These are phyloP conservation scores for Phalacrocorax brasilianus DNA, from an alignment of 2,113 vertebrate genomes.

Conservation along the genomic window DNA sequence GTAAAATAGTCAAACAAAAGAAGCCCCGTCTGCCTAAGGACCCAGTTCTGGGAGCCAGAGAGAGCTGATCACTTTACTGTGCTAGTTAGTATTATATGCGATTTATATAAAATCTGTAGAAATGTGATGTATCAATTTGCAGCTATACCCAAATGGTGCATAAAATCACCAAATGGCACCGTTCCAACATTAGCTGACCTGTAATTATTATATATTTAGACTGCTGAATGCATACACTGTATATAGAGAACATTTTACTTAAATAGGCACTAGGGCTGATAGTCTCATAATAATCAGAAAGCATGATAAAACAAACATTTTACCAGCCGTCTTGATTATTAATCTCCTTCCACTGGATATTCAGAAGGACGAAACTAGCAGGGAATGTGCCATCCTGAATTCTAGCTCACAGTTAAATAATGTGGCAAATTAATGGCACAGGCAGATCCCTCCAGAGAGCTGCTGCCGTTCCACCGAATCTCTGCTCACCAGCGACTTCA, in stretches of 20 bases:
- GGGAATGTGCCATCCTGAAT: not conserved
- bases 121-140: conserved; percentile 5
- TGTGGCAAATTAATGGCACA: not conserved
- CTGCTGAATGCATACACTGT: not conserved
- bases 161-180: not conserved
- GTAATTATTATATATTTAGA: not conserved
- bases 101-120: not conserved
- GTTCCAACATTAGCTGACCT: not conserved
- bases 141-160: conserved; percentile 18
- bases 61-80: not conserved
- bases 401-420: not conserved
- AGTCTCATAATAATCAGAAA: not conserved
- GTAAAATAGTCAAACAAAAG: not conserved
- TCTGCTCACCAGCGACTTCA: not conserved
- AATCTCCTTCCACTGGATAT: not conserved
- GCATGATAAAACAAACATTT: not conserved
- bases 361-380: not conserved
- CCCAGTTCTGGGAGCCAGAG: not conserved
- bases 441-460: not conserved
- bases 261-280: not conserved
- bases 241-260: not conserved
- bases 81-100: not conserved
- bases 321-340: not conserved
- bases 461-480: not conserved
- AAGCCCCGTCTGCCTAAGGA: not conserved